A percentile compares a stretch with the other conserved stretches of the same genome.
Conservation (phyloP, 2,888 invertebrate genomes). For the Thymelicus acteon region DNA sequence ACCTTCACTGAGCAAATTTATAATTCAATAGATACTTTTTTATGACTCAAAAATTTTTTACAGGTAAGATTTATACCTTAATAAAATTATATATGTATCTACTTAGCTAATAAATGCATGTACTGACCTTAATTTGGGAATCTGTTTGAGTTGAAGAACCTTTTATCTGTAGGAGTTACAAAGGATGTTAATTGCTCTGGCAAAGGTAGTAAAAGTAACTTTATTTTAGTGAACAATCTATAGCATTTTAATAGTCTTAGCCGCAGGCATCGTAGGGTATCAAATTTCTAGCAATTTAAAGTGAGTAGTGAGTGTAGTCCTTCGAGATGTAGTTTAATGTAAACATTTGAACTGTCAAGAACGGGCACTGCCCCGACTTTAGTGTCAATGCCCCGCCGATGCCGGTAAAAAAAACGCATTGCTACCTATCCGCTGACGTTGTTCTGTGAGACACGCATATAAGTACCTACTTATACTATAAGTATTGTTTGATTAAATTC, state of each 20-base stretch:
- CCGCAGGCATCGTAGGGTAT: constrained; percentile 4
- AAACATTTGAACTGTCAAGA: constrained; percentile 85
- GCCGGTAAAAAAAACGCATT: constrained; percentile 81
- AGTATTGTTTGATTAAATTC: constrained; percentile 19
- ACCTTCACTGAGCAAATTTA: constrained; percentile 6
- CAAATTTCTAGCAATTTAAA: constrained; percentile 53
- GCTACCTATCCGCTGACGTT: constrained; percentile 69
- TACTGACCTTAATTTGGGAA: not conserved
- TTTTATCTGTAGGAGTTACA: not conserved
- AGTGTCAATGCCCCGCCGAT: constrained; percentile 81
- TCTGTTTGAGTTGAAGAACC: not conserved
- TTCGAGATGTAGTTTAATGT: constrained; percentile 69
- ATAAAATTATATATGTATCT: not conserved
- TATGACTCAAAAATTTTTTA: not conserved
- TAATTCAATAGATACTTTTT: not conserved
- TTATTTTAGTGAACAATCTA: constrained; percentile 6
- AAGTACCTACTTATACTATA: not conserved
- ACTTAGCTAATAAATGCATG: not conserved
- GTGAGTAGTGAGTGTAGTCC: constrained; percentile 67
- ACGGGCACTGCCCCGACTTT: constrained; percentile 80
- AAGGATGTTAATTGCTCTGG: constrained; percentile 1
- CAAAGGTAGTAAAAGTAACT: not conserved
- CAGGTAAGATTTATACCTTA: not conserved
- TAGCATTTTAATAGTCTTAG: not conserved
- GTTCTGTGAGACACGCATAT: constrained; percentile 52